Conservation (phyloP, 2,113 vertebrate genomes). For the Donacobius atricapilla region DNA sequence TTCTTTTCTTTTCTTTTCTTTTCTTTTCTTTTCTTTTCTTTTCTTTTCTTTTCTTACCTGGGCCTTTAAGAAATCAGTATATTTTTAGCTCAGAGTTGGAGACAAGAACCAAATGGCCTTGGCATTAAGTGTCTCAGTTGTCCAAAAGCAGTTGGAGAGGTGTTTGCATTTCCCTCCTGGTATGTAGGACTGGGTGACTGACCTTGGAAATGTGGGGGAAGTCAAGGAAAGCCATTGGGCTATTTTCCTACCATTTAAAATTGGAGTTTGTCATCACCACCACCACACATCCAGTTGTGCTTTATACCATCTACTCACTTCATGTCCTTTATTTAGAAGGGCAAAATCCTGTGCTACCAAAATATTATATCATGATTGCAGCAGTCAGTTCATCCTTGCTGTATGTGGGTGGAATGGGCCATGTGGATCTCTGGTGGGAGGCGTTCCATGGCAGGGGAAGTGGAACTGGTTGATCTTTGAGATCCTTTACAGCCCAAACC, state of each 20-base stretch:
- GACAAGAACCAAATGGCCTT: background rate
- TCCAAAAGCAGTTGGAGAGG: background rate
- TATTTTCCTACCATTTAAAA: background rate
- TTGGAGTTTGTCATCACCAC: background rate
- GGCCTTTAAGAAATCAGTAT: background rate
- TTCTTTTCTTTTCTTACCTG: background rate
- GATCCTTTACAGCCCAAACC: background rate
- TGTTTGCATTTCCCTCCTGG: fast-evolving
- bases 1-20: no score
- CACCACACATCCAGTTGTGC: background rate
- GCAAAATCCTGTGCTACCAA: background rate
- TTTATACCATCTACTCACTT: background rate
- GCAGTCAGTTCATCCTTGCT: background rate
- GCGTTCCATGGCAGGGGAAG: background rate
- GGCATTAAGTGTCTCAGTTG: background rate
- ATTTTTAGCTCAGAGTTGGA: background rate
- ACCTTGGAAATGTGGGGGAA: background rate
- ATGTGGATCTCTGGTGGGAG: background rate
- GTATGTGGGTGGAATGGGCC: background rate
- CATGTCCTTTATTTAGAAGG: background rate
- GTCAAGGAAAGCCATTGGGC: background rate
- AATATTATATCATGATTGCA: background rate
- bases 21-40: no score
- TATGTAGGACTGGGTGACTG: background rate
- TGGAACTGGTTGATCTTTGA: background rate